phyloP scores from a whole-genome alignment of 2,888 invertebrate species.

The Gari tellinella region DNA sequence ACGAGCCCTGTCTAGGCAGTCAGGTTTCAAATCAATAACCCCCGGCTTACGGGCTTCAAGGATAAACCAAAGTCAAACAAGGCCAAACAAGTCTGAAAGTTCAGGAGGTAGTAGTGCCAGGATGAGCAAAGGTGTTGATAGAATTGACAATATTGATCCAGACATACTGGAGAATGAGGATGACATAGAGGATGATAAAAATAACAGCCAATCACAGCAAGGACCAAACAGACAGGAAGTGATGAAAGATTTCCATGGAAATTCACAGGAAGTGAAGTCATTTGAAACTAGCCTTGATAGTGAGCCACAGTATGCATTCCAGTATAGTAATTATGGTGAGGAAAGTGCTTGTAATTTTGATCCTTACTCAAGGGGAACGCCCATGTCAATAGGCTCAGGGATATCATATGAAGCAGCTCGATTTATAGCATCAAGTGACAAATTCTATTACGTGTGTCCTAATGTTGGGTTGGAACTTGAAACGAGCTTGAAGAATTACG shows the following conservation, averaged over 20 bases:
- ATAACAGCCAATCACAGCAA: too few species aligned
- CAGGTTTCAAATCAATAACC: constrained; percentile 30
- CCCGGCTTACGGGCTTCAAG: constrained; percentile 25
- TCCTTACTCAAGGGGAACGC: constrained; percentile 42
- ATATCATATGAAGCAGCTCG: constrained; percentile 37
- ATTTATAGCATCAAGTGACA: constrained; percentile 46
- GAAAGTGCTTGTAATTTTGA: constrained; percentile 18
- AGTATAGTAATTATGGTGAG: too few species aligned
- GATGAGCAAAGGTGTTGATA: background rate
- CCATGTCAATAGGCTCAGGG: constrained; percentile 42
- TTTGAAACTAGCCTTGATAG: too few species aligned
- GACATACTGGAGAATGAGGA: background rate
- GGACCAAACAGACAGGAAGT: too few species aligned
- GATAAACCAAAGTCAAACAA: constrained; percentile 10
- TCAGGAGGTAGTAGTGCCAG: background rate
- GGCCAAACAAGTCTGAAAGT: background rate
- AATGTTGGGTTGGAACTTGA: constrained; percentile 48
- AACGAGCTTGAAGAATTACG: constrained; percentile 42
- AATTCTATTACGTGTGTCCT: constrained; percentile 57
- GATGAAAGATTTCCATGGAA: too few species aligned
- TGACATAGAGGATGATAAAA: background rate
- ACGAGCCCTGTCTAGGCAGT: constrained; percentile 35
- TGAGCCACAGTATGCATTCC: too few species aligned
- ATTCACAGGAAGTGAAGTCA: too few species aligned
- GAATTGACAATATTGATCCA: background rate